Evolutionary conservation across 2,797 vertebrate species (phyloP).

Genomic region (Spatula versicolor): DNA sequence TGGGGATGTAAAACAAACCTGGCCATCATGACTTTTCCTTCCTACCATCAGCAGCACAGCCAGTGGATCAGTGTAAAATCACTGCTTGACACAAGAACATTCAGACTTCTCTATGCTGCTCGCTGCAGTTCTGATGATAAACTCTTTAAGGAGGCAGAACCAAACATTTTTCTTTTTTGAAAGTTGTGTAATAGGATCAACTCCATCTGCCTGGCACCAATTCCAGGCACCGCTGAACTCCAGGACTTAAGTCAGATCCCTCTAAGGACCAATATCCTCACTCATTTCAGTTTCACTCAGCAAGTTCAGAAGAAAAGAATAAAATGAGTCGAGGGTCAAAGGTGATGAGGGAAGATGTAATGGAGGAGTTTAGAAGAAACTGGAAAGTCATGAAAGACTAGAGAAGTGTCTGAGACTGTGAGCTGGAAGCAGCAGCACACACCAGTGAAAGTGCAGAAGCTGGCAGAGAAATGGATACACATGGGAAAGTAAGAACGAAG

Average conservation of each 20-base stretch:
- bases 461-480: background rate
- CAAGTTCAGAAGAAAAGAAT: constrained; percentile 1
- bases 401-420: background rate
- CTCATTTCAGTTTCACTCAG: constrained; percentile 35
- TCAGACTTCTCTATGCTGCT: background rate
- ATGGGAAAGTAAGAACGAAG: background rate
- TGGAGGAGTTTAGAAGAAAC: background rate
- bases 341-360: constrained; percentile 24
- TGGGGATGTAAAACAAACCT: background rate
- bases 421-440: background rate
- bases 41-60: background rate
- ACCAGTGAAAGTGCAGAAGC: background rate
- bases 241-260: constrained; percentile 26
- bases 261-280: constrained; percentile 1
- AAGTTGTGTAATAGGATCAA: constrained; percentile 34
- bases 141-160: background rate
- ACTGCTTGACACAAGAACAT: background rate
- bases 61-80: background rate
- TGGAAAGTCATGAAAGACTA: background rate
- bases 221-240: constrained; percentile 29
- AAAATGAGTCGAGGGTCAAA: constrained; percentile 62
- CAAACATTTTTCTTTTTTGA: background rate
- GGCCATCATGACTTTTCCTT: background rate
- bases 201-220: constrained; percentile 35
- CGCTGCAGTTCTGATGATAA: background rate